These are phyloP conservation scores for Naso thynnoides DNA, from an alignment of 2,797 vertebrate genomes.

Conservation along the genomic window DNA sequence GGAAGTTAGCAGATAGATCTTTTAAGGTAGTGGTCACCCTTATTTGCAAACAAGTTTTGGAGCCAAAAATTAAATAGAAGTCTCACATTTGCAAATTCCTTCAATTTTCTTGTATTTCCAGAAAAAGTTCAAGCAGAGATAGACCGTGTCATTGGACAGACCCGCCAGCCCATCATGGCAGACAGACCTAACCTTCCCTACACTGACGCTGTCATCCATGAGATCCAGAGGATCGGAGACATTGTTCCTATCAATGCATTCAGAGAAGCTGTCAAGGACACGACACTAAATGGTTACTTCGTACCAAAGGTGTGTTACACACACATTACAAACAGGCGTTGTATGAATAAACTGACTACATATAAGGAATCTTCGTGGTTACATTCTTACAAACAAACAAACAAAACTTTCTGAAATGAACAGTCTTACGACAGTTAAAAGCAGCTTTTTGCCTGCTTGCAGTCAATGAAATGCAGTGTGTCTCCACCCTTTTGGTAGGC, in stretches of 20 bases:
- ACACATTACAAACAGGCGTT: too few relatives aligned
- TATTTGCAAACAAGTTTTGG: neutral
- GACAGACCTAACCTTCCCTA: slow-evolving; percentile 87
- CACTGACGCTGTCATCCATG: slow-evolving; percentile 89
- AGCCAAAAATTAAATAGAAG: neutral
- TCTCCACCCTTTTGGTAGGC: too few relatives aligned
- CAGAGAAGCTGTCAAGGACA: slow-evolving; percentile 77
- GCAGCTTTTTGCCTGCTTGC: too few relatives aligned
- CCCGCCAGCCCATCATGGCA: slow-evolving; percentile 74
- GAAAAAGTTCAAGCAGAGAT: slow-evolving; percentile 88
- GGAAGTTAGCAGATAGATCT: too few relatives aligned
- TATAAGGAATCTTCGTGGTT: too few relatives aligned
- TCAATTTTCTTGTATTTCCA: slow-evolving; percentile 24
- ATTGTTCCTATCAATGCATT: slow-evolving; percentile 83
- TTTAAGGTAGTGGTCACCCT: neutral
- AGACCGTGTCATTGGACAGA: slow-evolving; percentile 83
- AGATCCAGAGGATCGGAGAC: slow-evolving; percentile 88
- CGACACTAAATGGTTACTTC: slow-evolving; percentile 75
- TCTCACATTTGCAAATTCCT: neutral
- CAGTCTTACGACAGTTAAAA: too few relatives aligned
- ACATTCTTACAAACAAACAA: too few relatives aligned
- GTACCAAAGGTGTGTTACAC: slow-evolving; percentile 86
- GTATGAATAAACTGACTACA: too few relatives aligned
- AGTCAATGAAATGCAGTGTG: too few relatives aligned
- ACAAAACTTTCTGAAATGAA: too few relatives aligned